Evolutionary conservation across 1,140 invertebrate species (phyloP).

Genomic region (Leucophenga varia): DNA sequence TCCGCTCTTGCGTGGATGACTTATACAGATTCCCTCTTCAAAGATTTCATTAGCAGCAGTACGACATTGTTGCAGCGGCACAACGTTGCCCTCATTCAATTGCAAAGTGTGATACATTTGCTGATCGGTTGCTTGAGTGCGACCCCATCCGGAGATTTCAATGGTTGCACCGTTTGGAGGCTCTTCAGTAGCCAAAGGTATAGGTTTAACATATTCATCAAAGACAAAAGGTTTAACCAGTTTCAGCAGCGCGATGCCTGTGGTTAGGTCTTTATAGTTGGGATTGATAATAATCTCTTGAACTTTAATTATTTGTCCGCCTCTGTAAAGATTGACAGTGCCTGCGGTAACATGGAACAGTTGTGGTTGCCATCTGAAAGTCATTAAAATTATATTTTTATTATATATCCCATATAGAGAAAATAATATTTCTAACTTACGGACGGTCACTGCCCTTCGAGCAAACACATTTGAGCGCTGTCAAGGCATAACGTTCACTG

Average conservation of each 20-base stretch:
- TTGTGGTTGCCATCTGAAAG: conserved; percentile 3
- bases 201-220: conserved; percentile 8
- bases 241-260: conserved; percentile 10
- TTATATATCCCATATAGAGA: neutral
- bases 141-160: conserved; percentile 16
- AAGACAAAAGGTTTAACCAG: neutral
- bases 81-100: neutral
- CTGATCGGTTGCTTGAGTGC: neutral
- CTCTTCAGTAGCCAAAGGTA: neutral
- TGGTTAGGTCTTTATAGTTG: conserved; percentile 3
- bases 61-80: neutral
- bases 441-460: neutral
- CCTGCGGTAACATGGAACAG: conserved; percentile 6
- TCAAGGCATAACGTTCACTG: conserved; percentile 7
- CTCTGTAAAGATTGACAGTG: conserved; percentile 3
- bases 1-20: conserved; percentile 4
- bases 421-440: neutral
- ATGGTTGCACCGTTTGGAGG: neutral
- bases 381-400: neutral
- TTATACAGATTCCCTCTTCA: conserved; percentile 2
- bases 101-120: neutral
- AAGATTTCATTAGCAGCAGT: neutral
- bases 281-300: conserved; percentile 2
- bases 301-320: neutral
- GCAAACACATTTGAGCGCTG: conserved; percentile 12